Percentiles rank a stretch among this genome's conserved stretches.
Conservation (phyloP, 2,797 vertebrate genomes). For the Sitta carolinensis region DNA sequence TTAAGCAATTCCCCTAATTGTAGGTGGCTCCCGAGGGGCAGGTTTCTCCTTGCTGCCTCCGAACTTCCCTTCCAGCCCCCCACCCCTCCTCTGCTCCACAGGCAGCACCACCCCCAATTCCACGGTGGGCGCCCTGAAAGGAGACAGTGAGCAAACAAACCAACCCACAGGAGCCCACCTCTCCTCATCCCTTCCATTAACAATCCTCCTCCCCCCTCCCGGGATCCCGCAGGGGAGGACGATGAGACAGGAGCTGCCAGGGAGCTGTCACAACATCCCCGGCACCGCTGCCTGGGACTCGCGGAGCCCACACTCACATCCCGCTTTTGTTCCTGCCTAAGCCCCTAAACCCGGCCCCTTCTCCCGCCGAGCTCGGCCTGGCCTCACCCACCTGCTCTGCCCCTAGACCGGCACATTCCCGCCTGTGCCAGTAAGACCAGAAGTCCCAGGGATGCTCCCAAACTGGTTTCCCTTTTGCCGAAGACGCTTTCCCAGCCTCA, state of each 20-base stretch:
- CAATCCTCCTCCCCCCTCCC: not conserved
- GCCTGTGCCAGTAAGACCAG: not conserved
- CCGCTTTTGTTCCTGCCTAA: accelerated
- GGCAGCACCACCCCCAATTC: accelerated
- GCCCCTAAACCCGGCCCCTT: accelerated
- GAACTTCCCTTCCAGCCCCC: not conserved
- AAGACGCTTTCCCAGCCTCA: not conserved
- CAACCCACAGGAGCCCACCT: not conserved
- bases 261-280: conserved; percentile 29
- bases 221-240: not conserved
- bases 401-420: accelerated
- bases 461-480: not conserved
- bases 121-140: accelerated
- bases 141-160: not conserved
- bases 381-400: not conserved
- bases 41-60: not conserved
- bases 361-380: accelerated
- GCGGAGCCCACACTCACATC: accelerated
- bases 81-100: not conserved
- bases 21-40: not conserved
- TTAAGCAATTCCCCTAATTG: not conserved
- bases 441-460: not conserved
- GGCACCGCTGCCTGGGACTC: accelerated
- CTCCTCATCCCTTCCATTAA: not conserved
- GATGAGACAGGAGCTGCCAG: conserved; percentile 35